Evolutionary conservation across 1,140 invertebrate species (phyloP), one percentile per base, ranked within the genome.

Genomic region (Aphis gossypii): DNA sequence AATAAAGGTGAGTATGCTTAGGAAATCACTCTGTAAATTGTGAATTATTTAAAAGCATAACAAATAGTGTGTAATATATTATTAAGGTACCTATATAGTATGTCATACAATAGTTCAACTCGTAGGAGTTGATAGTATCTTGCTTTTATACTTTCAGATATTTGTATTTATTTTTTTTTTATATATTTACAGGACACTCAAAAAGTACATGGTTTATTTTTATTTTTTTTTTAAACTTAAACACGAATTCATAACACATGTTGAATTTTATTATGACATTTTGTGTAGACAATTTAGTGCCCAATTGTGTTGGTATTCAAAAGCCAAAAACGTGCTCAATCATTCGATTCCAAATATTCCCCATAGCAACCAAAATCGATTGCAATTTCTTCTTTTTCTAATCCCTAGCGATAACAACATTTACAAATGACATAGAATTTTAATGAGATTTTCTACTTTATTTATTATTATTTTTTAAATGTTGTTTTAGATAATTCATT

Each of bases 321-420:
- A 68, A 76, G 60, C 60, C 30, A 76, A 88, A 51, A 35, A 51
- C 87, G 30, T 87, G 86, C 41, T 87, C 86, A 87, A 48, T 48
- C 25, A n/a, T 30, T 87, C 6, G 38, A 14, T 23, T 23, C 41
- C 83, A 41, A 87, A 87, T 87, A 87, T 46, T 87, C 23, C 41
- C 23, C 25, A 41, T 46, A 44, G 83, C n/a, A 88, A 88, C 86
- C 60, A 18, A 30, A 76, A n/a, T 76, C n/a, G 14, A 76, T 76
- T n/a, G n/a, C 30, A 35, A 14, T 20, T 35, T 6, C n/a, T 54
- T 54, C 46, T 51, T n/a, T 44, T 88, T 30, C 30, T 76, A 76
- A 76, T n/a, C 60, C 46, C 87, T 35, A 51, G 87, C 2, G 46
- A 88, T 30, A 88, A 35, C 48, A 54, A 76, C 44, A 6, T 51